These are phyloP conservation scores for Austrofundulus limnaeus DNA, from an alignment of 2,113 vertebrate genomes.

Conservation along the genomic window DNA sequence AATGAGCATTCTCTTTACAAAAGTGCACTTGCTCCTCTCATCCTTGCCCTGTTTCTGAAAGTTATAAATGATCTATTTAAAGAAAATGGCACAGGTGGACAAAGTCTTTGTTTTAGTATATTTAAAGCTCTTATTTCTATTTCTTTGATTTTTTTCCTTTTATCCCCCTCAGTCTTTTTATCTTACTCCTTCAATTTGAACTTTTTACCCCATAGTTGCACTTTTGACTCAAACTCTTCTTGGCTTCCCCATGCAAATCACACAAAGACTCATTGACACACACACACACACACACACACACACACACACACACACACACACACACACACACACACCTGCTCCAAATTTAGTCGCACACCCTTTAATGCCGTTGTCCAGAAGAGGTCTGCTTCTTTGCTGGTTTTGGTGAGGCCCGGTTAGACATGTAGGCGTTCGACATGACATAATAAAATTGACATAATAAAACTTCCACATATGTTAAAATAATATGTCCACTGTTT, in stretches of 20 bases:
- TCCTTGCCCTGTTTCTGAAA: neutral
- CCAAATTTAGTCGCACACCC: conserved; percentile 36
- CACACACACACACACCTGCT: conserved; percentile 59
- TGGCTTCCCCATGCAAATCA: conserved; percentile 40
- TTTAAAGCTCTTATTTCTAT: neutral
- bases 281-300: conserved; percentile 56
- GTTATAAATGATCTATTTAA: neutral
- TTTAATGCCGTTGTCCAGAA: conserved; percentile 18
- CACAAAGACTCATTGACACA: conserved; percentile 66
- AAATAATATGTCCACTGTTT: conserved; percentile 5
- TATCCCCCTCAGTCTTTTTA: conserved; percentile 11
- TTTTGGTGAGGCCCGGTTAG: conserved; percentile 6
- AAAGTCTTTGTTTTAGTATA: neutral
- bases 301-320: conserved; percentile 60
- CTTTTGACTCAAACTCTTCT: conserved; percentile 52
- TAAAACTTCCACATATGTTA: conserved; percentile 8
- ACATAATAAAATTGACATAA: neutral
- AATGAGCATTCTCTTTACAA: neutral
- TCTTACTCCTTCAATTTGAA: conserved; percentile 37
- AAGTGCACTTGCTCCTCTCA: neutral
- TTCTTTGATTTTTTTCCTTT: neutral
- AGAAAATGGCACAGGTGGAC: neutral
- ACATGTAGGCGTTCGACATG: neutral
- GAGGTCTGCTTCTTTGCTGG: conserved; percentile 1
- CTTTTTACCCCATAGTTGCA: conserved; percentile 58